Conservation (phyloP, 1,140 invertebrate genomes). For the Hyphantria cunea region DNA sequence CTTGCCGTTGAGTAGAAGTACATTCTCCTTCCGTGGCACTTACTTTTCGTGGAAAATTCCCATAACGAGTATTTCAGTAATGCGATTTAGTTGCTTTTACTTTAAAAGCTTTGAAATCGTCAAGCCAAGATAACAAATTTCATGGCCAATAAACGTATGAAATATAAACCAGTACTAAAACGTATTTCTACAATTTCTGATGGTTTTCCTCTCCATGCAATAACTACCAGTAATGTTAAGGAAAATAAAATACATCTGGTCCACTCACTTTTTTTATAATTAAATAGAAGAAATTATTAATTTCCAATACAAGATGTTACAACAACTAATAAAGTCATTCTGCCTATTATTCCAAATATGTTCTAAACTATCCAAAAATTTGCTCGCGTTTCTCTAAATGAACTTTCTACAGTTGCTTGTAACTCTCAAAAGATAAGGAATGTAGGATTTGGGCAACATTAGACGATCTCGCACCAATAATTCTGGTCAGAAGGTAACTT, state of each 20-base stretch:
- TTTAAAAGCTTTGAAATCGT: constrained; percentile 25
- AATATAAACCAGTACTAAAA: constrained; percentile 15
- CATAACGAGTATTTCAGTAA: constrained; percentile 19
- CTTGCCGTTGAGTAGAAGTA: constrained; percentile 1
- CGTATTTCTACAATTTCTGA: constrained; percentile 4
- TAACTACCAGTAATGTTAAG: too few species aligned
- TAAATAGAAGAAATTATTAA: constrained; percentile 1
- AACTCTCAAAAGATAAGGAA: constrained; percentile 35
- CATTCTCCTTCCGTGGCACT: constrained; percentile 10
- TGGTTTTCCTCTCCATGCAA: background rate
- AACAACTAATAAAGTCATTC: constrained; percentile 40
- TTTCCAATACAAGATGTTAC: background rate
- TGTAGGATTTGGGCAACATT: constrained; percentile 43
- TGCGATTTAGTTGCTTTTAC: constrained; percentile 28
- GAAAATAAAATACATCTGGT: constrained; percentile 1
- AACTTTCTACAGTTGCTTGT: constrained; percentile 25
- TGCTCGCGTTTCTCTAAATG: constrained; percentile 22
- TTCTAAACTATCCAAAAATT: constrained; percentile 38
- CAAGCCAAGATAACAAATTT: constrained; percentile 17
- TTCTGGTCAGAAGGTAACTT: constrained; percentile 45
- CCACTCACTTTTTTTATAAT: background rate
- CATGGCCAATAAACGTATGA: constrained; percentile 18
- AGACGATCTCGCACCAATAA: constrained; percentile 45
- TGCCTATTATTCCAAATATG: constrained; percentile 43
- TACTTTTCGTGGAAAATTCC: constrained; percentile 13